These are phyloP conservation scores for Plebejus anna DNA, from an alignment of 2,888 invertebrate genomes.

Conservation along the genomic window DNA sequence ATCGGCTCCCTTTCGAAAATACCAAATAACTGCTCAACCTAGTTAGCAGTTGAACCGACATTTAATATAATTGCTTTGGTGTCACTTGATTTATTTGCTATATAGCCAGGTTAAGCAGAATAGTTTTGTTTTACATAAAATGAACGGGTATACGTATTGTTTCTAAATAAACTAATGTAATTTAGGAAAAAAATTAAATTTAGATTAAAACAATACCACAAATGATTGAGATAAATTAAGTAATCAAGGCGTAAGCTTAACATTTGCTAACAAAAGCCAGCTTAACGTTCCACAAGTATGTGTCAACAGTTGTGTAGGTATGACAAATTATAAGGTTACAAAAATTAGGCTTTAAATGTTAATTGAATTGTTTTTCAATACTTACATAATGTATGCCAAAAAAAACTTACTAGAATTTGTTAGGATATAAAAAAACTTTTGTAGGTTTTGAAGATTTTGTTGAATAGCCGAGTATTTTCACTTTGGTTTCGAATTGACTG, in stretches of 20 bases:
- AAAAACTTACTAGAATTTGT: background rate
- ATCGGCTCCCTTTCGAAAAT: conserved; percentile 13
- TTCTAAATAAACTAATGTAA: background rate
- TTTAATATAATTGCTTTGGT: background rate
- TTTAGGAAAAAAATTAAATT: background rate
- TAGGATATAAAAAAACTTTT: background rate
- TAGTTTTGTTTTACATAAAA: background rate
- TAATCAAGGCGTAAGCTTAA: background rate
- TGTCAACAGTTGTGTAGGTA: background rate
- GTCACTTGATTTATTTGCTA: background rate
- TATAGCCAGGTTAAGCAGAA: background rate
- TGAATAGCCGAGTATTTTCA: background rate
- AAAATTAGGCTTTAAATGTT: background rate
- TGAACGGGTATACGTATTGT: background rate
- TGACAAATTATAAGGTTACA: background rate
- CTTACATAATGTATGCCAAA: background rate
- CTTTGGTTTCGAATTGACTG: background rate
- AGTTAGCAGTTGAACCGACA: background rate
- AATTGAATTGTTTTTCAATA: background rate
- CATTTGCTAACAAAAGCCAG: background rate
- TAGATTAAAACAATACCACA: background rate
- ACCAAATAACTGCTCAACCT: conserved; percentile 12
- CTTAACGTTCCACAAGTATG: background rate
- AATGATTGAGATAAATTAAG: background rate
- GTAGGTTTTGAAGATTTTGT: no score